phyloP scores from a whole-genome alignment of 2,113 vertebrate genomes.

The Saccopteryx bilineata region DNA sequence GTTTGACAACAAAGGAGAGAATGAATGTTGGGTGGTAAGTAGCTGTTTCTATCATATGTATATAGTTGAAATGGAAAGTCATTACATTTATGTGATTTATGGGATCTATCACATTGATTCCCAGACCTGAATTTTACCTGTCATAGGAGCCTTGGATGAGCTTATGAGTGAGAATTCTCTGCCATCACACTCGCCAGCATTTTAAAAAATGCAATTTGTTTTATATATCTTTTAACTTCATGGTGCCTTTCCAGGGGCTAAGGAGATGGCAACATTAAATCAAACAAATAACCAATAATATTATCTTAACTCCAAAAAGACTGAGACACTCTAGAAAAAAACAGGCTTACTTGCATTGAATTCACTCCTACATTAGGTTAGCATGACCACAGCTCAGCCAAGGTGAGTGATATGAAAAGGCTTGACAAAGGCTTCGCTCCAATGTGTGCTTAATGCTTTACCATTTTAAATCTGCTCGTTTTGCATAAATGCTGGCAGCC shows the following conservation, averaged over 20 bases:
- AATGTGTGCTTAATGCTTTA: neutral
- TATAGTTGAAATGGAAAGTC: neutral
- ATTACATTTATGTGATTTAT: neutral
- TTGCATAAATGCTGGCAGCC: neutral
- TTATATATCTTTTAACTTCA: conserved; percentile 36
- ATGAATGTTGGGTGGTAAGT: neutral
- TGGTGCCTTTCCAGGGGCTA: neutral
- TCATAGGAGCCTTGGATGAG: neutral
- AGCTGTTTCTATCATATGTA: neutral
- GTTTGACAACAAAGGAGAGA: neutral
- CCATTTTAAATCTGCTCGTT: neutral
- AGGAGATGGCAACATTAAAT: neutral
- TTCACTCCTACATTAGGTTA: neutral
- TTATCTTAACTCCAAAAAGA: neutral
- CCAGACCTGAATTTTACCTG: neutral
- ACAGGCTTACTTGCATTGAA: neutral
- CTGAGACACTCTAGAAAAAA: neutral
- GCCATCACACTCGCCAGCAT: neutral
- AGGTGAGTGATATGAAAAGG: neutral
- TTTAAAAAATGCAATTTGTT: neutral
- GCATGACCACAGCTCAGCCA: neutral
- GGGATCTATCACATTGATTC: neutral
- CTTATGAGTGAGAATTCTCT: conserved; percentile 9
- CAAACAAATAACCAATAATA: neutral
- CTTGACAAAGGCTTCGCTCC: neutral